phyloP scores from a whole-genome alignment of 2,797 vertebrate genomes.

The Graptemys geographica region DNA sequence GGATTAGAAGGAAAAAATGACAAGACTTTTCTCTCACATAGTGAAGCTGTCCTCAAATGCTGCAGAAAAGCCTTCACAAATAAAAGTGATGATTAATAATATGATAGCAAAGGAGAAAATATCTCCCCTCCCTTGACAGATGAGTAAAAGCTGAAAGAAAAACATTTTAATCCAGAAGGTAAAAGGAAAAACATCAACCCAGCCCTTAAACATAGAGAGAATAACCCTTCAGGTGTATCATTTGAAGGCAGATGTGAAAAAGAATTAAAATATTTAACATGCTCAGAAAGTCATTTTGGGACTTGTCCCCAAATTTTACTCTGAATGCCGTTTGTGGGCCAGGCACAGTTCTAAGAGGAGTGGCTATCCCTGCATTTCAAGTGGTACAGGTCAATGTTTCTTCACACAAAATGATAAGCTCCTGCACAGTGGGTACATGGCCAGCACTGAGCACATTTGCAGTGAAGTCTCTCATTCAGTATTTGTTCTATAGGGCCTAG shows the following conservation, averaged over 20 bases:
- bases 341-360: background rate
- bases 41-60: background rate
- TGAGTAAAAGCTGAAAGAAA: accelerated
- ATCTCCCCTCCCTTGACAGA: background rate
- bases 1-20: background rate
- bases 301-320: background rate
- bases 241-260: background rate
- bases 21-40: background rate
- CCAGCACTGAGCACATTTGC: accelerated
- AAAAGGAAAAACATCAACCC: background rate
- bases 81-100: background rate
- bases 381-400: no score
- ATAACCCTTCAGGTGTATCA: background rate
- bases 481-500: accelerated
- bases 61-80: background rate
- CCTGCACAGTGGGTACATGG: accelerated
- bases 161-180: accelerated
- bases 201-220: background rate
- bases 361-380: background rate
- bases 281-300: accelerated
- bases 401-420: background rate
- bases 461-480: background rate
- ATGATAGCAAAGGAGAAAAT: background rate
- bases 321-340: background rate
- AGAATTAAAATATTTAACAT: background rate